phyloP scores from a whole-genome alignment of 2,797 vertebrate species.

The Antennarius maculatus region DNA sequence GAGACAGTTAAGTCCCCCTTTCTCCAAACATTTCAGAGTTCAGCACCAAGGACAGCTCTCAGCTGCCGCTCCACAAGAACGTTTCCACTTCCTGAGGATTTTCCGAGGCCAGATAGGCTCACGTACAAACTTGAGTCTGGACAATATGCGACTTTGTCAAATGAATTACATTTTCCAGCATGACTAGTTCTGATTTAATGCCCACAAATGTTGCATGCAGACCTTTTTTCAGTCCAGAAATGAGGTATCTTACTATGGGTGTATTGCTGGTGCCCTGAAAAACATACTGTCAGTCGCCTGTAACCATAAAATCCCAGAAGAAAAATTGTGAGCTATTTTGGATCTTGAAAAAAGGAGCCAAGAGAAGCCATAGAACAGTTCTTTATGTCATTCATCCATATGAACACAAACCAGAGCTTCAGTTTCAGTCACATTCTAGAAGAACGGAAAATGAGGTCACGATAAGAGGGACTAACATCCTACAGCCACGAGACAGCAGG shows the following conservation, averaged over 20 bases:
- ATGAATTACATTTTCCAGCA: slow-evolving; percentile 60
- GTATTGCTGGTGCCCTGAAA: slow-evolving; percentile 31
- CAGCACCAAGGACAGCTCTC: slow-evolving; percentile 67
- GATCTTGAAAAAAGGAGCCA: slow-evolving; percentile 27
- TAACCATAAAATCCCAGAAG: slow-evolving; percentile 42
- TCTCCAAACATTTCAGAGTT: slow-evolving; percentile 45
- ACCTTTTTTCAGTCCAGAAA: slow-evolving; percentile 38
- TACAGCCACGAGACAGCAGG: slow-evolving; percentile 15
- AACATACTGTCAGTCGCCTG: slow-evolving; percentile 43
- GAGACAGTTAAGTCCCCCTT: slow-evolving; percentile 38
- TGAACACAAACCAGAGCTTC: slow-evolving; percentile 27
- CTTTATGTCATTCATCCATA: slow-evolving; percentile 9
- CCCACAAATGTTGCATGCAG: slow-evolving; percentile 52
- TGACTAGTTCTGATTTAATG: slow-evolving; percentile 53
- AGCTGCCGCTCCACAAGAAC: slow-evolving; percentile 29
- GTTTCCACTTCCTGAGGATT: slow-evolving; percentile 56
- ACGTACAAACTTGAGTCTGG: slow-evolving; percentile 42
- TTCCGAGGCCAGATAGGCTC: slow-evolving; percentile 52
- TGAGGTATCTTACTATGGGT: slow-evolving; percentile 37
- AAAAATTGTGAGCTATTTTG: slow-evolving; percentile 27
- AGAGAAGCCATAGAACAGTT: slow-evolving; percentile 10
- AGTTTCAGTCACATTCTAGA: slow-evolving; percentile 15
- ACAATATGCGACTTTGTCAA: slow-evolving; percentile 63
- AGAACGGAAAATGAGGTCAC: slow-evolving; percentile 1
- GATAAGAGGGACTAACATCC: slow-evolving; percentile 43